phyloP scores from a whole-genome alignment of 2,113 vertebrate genomes.

The Phrynocephalus versicolor region DNA sequence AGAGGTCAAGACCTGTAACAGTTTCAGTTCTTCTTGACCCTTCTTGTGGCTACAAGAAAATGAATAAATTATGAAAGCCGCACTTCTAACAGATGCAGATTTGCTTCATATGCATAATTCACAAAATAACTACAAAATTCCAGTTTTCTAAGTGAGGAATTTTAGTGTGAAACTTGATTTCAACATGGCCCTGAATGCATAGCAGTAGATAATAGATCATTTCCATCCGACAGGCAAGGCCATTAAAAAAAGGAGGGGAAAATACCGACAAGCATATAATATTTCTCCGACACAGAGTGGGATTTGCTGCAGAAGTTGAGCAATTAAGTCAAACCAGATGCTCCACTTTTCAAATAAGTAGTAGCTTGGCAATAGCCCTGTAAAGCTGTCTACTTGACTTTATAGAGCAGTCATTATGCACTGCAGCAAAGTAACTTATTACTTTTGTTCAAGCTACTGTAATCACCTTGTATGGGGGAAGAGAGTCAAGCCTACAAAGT shows the following conservation, averaged over 20 bases:
- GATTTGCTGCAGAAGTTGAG: constrained; percentile 51
- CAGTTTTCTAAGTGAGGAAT: background rate
- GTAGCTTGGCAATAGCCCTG: constrained; percentile 25
- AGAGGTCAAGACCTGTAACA: background rate
- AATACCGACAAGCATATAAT: constrained; percentile 29
- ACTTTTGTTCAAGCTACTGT: constrained; percentile 28
- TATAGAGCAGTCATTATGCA: constrained; percentile 59
- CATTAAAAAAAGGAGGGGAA: background rate
- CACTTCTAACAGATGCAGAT: background rate
- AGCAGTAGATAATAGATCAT: constrained; percentile 1
- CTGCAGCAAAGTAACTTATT: constrained; percentile 32
- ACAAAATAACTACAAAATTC: background rate
- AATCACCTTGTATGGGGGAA: constrained; percentile 30
- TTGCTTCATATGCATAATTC: background rate
- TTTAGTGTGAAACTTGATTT: background rate
- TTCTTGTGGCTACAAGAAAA: background rate
- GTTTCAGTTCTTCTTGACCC: background rate
- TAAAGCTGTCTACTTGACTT: constrained; percentile 62
- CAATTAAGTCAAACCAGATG: constrained; percentile 61
- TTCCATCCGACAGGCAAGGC: constrained; percentile 9
- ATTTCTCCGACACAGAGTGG: constrained; percentile 33
- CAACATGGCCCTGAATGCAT: background rate
- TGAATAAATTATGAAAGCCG: background rate
- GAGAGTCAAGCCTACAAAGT: background rate
- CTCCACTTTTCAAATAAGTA: constrained; percentile 41